Base-by-base conservation (phyloP, 2,888 invertebrate species). In the Hypselothyrea guttata region DNA sequence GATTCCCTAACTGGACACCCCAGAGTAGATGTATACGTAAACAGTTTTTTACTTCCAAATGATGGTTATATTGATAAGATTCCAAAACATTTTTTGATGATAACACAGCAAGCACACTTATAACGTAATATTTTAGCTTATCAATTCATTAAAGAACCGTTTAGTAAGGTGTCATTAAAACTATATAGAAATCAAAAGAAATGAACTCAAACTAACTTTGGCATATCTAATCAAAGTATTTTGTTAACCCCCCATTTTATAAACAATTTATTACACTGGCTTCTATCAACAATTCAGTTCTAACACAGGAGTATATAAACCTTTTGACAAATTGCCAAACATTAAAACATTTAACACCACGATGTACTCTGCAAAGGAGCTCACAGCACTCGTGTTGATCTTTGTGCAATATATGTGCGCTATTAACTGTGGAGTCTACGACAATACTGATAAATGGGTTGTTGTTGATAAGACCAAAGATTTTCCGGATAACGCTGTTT, bases 361-460 rank as follows among this genome's bases (percentile, higher is more conserved):
- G 27, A 79, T 75, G 75, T 38, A 38, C 15, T 41, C 60, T 0
- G n/a, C 38, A 1, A 60, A 56, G 54, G 48, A 54, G 35, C n/a
- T 56, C 5, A 12, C 54, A 0, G 18, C 46, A 4, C 15, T 56
- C 9, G 67, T 30, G 0, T 22, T 69, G 13, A 30, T 77, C 13
- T 27, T 77, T 4, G 41, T 42, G 16, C 65, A 74, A 15, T 15
- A 74, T 1, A 16, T 81, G 28, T 45, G 31, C 30, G 12, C 28
- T 2, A 79, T 73, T 4, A 34, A 62, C 3, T 53, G 64, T 16
- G 74, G 49, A 11, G 1, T 55, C 0, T 71, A 74, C 46, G 65
- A 53, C 40, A 9, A n/a, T 0, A 48, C 54, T 4, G 75, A 76
- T 22, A 58, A 7, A 0, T 76, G 76, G 76, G 33, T 69, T 0